Evolutionary conservation across 1,140 invertebrate genomes (phyloP).

Genomic region (Melipona quadrifasciata): DNA sequence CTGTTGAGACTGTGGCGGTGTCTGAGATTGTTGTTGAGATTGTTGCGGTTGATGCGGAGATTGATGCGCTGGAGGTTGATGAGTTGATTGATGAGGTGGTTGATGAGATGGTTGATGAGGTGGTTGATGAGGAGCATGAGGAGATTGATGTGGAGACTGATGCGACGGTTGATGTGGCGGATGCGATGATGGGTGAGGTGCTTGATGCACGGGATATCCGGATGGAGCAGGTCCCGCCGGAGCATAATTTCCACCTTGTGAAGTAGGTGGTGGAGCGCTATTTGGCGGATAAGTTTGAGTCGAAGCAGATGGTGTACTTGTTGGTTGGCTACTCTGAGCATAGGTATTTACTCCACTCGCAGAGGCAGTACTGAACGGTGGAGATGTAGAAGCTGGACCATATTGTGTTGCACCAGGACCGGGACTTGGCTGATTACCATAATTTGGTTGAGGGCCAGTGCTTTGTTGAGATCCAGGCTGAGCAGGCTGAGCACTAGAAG

Average conservation of each 20-base stretch:
- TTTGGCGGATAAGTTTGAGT: constrained; percentile 80
- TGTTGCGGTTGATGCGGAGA: constrained; percentile 70
- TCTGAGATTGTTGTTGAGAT: constrained; percentile 74
- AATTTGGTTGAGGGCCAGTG: constrained; percentile 75
- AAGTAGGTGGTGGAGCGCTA: constrained; percentile 75
- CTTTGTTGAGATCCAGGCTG: constrained; percentile 76
- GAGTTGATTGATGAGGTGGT: constrained; percentile 67
- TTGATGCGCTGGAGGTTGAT: constrained; percentile 66
- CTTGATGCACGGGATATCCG: constrained; percentile 74
- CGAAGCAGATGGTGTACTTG: constrained; percentile 78
- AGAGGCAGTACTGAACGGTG: constrained; percentile 75
- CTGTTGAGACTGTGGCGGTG: constrained; percentile 72
- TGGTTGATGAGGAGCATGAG: constrained; percentile 63
- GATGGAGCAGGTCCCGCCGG: constrained; percentile 73
- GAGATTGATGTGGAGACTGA: constrained; percentile 68
- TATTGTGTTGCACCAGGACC: constrained; percentile 75
- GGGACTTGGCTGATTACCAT: constrained; percentile 78
- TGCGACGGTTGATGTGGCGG: constrained; percentile 66
- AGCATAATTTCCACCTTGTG: constrained; percentile 74
- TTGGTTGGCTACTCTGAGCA: constrained; percentile 77
- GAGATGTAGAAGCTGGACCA: constrained; percentile 76
- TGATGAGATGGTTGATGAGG: constrained; percentile 63
- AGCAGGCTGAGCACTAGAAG: constrained; percentile 74
- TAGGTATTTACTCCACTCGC: constrained; percentile 78
- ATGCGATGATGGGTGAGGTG: constrained; percentile 68